These are phyloP conservation scores for Siniperca obscura DNA, from an alignment of 2,797 vertebrate genomes.

Conservation along the genomic window DNA sequence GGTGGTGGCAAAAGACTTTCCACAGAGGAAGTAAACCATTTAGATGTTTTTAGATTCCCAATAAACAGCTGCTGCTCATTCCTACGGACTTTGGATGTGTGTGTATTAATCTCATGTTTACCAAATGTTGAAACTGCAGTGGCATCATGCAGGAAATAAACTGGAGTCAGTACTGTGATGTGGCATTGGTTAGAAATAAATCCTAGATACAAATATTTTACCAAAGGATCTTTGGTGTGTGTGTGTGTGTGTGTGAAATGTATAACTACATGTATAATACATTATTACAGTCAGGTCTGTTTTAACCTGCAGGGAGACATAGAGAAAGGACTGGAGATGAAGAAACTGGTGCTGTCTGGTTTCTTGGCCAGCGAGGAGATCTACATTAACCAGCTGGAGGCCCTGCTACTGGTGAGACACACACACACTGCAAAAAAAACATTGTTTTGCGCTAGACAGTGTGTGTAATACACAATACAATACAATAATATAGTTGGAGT, in stretches of 20 bases:
- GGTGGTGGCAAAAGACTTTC: constrained; percentile 42
- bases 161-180: neutral
- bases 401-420: constrained; percentile 91
- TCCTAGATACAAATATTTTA: neutral
- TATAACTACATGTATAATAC: neutral
- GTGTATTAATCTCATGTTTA: constrained; percentile 30
- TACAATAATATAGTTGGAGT: neutral
- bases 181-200: neutral
- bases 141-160: constrained; percentile 36
- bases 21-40: constrained; percentile 48
- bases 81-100: neutral
- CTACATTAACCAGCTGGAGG: constrained; percentile 98
- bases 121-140: constrained; percentile 26
- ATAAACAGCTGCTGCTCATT: neutral
- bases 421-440: constrained; percentile 1
- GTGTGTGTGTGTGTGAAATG: constrained; percentile 7
- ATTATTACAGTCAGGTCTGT: constrained; percentile 18
- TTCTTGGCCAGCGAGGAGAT: constrained; percentile 98
- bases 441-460: neutral
- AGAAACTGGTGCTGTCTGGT: constrained; percentile 95
- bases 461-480: neutral
- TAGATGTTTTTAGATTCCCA: constrained; percentile 38
- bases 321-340: constrained; percentile 98
- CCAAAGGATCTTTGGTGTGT: neutral
- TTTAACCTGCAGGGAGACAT: constrained; percentile 86